Percentiles rank a stretch among this genome's conserved stretches.
Conservation (phyloP, 1,140 invertebrate genomes). For the Drosophila sucinea region DNA sequence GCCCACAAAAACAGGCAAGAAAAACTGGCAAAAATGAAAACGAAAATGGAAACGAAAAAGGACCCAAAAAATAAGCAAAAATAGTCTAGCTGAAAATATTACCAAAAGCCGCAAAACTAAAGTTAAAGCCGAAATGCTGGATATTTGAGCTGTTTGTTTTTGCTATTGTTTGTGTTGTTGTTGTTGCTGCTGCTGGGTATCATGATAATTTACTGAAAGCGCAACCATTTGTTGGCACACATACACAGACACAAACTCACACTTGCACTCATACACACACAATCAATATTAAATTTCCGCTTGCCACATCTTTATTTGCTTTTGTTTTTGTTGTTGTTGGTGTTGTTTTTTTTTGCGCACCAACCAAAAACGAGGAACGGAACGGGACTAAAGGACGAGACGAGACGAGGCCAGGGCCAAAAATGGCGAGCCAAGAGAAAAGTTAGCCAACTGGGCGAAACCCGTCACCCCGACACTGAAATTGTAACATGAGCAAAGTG, state of each 20-base stretch:
- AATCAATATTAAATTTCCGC: constrained; percentile 80
- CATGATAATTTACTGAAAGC: constrained; percentile 78
- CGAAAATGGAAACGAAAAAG: constrained; percentile 6
- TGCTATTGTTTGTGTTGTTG: no score
- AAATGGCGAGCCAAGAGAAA: neutral
- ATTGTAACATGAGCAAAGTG: constrained; percentile 67
- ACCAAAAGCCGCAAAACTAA: constrained; percentile 69
- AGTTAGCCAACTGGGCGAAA: constrained; percentile 7
- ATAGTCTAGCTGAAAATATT: constrained; percentile 65
- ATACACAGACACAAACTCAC: constrained; percentile 17
- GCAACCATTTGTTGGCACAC: constrained; percentile 69
- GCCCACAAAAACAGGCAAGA: constrained; percentile 13
- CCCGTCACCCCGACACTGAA: constrained; percentile 26
- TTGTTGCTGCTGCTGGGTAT: constrained; percentile 39
- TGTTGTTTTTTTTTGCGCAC: constrained; percentile 43
- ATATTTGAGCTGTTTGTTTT: neutral
- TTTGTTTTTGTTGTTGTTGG: constrained; percentile 40
- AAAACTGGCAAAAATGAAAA: constrained; percentile 4
- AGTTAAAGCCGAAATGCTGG: constrained; percentile 57
- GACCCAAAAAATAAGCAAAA: constrained; percentile 9
- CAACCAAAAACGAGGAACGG: constrained; percentile 22
- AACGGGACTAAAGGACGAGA: constrained; percentile 12
- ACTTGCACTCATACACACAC: constrained; percentile 43
- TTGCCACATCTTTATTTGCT: constrained; percentile 77
- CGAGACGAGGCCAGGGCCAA: constrained; percentile 16